A percentile compares a stretch with the other conserved stretches of the same genome.
Conservation (phyloP, 2,113 vertebrate genomes). For the Anguilla rostrata region DNA sequence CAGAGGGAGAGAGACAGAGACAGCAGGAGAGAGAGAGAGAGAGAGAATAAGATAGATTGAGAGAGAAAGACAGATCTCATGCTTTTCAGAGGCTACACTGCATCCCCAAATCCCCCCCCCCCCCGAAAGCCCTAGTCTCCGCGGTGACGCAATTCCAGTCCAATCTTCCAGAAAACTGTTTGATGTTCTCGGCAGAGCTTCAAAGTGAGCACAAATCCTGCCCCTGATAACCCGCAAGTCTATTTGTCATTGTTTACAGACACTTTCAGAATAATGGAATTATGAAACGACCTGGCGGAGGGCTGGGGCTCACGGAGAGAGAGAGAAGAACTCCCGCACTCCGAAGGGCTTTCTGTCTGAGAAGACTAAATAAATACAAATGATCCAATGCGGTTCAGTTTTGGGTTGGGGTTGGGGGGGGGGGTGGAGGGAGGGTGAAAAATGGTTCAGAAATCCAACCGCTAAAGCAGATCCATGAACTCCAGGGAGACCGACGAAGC, state of each 20-base stretch:
- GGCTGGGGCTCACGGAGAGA: slow-evolving; percentile 44
- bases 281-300: slow-evolving; percentile 52
- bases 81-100: neutral
- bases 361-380: slow-evolving; percentile 75
- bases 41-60: neutral
- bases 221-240: slow-evolving; percentile 61
- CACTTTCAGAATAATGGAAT: slow-evolving; percentile 69
- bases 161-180: neutral
- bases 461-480: neutral
- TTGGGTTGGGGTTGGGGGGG: too few relatives aligned
- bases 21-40: neutral
- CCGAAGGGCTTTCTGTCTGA: slow-evolving; percentile 60
- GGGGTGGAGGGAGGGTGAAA: slow-evolving; percentile 16
- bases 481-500: neutral
- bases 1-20: neutral
- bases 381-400: slow-evolving; percentile 56
- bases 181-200: neutral
- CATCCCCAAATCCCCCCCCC: neutral
- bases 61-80: neutral
- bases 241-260: slow-evolving; percentile 73
- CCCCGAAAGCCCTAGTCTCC: neutral
- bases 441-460: slow-evolving; percentile 58
- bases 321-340: slow-evolving; percentile 55
- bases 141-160: neutral
- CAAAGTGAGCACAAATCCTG: slow-evolving; percentile 47